These are phyloP conservation scores for Theristicus caerulescens DNA, from an alignment of 2,113 vertebrate genomes.

Conservation along the genomic window DNA sequence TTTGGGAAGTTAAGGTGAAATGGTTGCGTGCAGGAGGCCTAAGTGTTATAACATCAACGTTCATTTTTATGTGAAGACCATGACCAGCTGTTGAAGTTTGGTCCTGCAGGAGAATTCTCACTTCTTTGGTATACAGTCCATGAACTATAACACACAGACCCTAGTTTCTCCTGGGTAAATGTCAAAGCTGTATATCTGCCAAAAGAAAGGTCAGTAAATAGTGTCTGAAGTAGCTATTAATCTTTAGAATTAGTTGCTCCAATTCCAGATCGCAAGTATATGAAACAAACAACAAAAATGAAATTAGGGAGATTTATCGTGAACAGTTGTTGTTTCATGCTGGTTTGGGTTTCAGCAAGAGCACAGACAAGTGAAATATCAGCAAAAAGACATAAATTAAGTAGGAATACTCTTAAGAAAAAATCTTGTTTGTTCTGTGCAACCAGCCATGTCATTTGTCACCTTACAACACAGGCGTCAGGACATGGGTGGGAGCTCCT, in stretches of 20 bases:
- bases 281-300: slow-evolving; percentile 6
- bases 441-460: background rate
- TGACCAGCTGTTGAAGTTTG: background rate
- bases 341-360: background rate
- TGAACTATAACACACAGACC: background rate
- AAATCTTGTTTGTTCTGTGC: background rate
- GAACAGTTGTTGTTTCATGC: background rate
- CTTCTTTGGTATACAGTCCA: background rate
- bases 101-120: background rate
- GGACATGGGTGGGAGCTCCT: background rate
- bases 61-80: background rate
- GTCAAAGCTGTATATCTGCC: slow-evolving; percentile 1
- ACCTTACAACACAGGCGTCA: background rate
- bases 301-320: background rate
- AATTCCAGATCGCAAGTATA: background rate
- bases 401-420: background rate
- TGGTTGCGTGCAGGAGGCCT: background rate
- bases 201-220: background rate
- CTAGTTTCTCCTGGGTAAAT: background rate
- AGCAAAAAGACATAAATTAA: background rate
- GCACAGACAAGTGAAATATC: background rate
- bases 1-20: background rate
- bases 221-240: background rate
- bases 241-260: slow-evolving; percentile 17
- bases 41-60: too few species aligned